Evolutionary conservation across 1,140 invertebrate genomes (phyloP).

Genomic region (Ruditapes philippinarum): DNA sequence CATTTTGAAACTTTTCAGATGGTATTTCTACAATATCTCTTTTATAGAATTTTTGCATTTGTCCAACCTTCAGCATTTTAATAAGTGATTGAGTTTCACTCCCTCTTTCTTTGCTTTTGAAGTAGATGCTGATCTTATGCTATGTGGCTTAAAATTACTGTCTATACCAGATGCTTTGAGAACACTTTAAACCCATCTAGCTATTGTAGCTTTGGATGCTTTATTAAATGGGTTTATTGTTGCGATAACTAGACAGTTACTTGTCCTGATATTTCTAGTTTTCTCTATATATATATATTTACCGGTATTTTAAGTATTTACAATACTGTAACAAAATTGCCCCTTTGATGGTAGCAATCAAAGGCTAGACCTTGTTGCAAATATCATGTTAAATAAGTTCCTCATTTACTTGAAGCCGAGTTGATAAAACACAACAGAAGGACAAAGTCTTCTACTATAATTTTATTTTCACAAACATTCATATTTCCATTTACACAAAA

Average conservation of each 20-base stretch:
- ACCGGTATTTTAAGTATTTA: neutral
- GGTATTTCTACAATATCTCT: no score
- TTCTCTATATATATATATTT: slow-evolving; percentile 46
- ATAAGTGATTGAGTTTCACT: neutral
- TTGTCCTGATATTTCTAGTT: neutral
- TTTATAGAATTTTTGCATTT: no score
- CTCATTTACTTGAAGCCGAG: no score
- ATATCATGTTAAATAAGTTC: no score
- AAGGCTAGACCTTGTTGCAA: no score
- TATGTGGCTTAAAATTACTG: slow-evolving; percentile 50
- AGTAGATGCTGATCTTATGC: slow-evolving; percentile 46
- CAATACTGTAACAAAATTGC: no score
- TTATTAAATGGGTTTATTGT: slow-evolving; percentile 25
- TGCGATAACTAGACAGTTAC: neutral
- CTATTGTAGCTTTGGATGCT: slow-evolving; percentile 12
- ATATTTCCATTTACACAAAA: no score
- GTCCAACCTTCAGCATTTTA: slow-evolving; percentile 38
- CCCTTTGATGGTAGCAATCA: no score
- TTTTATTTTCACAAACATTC: no score
- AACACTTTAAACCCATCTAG: slow-evolving; percentile 45
- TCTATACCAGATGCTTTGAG: slow-evolving; percentile 49
- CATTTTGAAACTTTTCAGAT: no score
- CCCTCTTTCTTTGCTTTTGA: neutral
- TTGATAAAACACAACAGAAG: no score
- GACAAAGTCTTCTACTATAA: no score